These are phyloP conservation scores for Drosophila nigrodunni DNA, from an alignment of 1,140 invertebrate species.

Conservation along the genomic window DNA sequence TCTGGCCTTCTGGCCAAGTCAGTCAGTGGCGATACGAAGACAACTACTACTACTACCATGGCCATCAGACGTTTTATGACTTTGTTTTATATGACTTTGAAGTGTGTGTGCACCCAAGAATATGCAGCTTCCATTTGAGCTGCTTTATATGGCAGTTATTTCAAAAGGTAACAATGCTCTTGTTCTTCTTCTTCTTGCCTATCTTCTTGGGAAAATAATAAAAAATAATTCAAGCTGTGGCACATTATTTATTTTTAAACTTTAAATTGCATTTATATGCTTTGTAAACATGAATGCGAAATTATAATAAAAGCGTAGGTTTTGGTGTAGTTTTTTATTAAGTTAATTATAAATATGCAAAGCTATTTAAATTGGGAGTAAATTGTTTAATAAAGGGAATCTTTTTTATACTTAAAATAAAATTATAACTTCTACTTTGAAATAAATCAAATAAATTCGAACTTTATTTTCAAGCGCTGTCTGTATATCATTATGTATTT, in stretches of 20 bases:
- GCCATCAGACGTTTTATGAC: conserved; percentile 41
- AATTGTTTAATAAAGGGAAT: too few relatives aligned
- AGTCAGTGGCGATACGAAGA: conserved; percentile 4
- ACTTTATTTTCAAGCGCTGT: too few relatives aligned
- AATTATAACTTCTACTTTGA: too few relatives aligned
- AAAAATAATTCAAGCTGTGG: neutral
- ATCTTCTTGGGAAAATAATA: neutral
- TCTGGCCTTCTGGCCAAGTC: conserved; percentile 38
- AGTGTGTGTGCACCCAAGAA: conserved; percentile 25
- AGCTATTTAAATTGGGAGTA: too few relatives aligned
- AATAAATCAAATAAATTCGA: too few relatives aligned
- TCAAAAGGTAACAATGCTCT: neutral
- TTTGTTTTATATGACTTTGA: conserved; percentile 37
- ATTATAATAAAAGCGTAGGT: too few relatives aligned
- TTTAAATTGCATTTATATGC: neutral
- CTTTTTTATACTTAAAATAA: too few relatives aligned
- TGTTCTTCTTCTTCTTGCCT: too few relatives aligned
- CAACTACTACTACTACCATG: neutral
- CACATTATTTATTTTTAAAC: neutral
- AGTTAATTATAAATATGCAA: too few relatives aligned
- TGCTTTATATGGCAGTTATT: conserved; percentile 11
- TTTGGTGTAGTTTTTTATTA: too few relatives aligned
- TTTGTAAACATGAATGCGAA: too few relatives aligned
- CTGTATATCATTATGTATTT: neutral
- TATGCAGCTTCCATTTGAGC: conserved; percentile 4